Conservation (phyloP, 2,113 vertebrate species). For the Passer montanus region DNA sequence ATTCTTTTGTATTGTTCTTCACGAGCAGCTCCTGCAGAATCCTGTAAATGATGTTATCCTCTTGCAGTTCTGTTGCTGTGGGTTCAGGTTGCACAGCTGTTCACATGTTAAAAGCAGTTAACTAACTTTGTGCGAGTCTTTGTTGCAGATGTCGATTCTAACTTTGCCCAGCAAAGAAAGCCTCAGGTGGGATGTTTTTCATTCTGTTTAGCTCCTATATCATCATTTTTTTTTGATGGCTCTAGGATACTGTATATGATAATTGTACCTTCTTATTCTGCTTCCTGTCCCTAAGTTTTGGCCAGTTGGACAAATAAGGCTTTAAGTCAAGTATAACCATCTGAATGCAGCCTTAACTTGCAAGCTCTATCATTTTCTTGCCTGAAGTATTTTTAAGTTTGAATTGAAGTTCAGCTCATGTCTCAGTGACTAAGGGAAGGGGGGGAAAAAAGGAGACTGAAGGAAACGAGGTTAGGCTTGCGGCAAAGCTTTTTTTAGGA, state of each 20-base stretch:
- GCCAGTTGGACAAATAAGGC: not conserved
- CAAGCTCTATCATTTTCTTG: not conserved
- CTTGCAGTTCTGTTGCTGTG: not conserved
- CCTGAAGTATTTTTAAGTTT: not conserved
- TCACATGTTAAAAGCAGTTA: not conserved
- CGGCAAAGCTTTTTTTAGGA: not conserved
- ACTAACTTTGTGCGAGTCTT: not conserved
- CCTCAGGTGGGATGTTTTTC: not conserved
- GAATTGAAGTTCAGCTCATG: not conserved
- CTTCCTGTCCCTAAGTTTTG: not conserved
- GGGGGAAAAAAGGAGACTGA: not conserved
- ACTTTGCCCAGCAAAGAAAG: not conserved
- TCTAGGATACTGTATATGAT: not conserved
- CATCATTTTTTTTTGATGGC: not conserved
- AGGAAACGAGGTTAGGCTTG: not conserved
- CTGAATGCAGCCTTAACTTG: not conserved
- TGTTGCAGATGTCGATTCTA: not conserved
- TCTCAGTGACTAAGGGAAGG: not conserved
- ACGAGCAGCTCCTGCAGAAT: not conserved
- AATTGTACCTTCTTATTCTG: not conserved
- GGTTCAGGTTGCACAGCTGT: not conserved
- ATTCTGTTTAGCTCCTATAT: not conserved
- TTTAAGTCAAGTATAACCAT: not conserved
- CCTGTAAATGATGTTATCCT: not conserved
- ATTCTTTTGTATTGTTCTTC: not conserved